Percentiles rank a stretch among this genome's conserved stretches.
These are phyloP conservation scores for Rousettus madagascariensis DNA, from an alignment of 2,797 vertebrate species.

Conservation along the genomic window DNA sequence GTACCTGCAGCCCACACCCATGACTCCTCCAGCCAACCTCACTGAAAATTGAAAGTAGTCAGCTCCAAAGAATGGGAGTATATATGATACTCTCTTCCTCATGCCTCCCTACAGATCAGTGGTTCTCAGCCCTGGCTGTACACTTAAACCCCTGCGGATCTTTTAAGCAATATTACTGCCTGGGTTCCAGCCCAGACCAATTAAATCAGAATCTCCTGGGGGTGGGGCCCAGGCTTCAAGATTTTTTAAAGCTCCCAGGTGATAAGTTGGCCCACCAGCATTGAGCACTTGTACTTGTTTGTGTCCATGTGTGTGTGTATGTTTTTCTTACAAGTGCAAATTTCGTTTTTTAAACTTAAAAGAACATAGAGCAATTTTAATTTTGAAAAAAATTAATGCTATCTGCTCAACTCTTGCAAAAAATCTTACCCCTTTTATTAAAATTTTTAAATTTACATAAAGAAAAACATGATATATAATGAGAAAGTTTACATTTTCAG, in stretches of 20 bases:
- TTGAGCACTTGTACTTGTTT: neutral
- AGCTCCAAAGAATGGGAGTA: neutral
- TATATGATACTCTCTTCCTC: neutral
- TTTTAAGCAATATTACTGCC: neutral
- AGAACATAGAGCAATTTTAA: neutral
- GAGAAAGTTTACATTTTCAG: neutral
- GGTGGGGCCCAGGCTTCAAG: neutral
- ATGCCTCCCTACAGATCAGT: neutral
- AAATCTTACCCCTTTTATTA: neutral
- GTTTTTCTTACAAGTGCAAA: neutral
- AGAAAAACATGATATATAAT: neutral
- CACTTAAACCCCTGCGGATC: neutral
- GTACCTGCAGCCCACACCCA: neutral
- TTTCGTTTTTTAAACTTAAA: neutral
- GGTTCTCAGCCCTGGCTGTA: neutral
- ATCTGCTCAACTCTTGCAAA: neutral
- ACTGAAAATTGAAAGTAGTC: neutral
- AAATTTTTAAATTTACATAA: neutral
- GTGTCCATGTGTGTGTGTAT: fast-evolving
- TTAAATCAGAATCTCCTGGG: neutral
- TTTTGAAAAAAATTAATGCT: neutral
- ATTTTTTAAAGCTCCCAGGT: neutral
- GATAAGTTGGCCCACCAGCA: neutral
- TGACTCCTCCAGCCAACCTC: neutral
- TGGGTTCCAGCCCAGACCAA: neutral